These are phyloP conservation scores for Tanytarsus gracilentus DNA, from an alignment of 2,888 invertebrate genomes.

Conservation along the genomic window DNA sequence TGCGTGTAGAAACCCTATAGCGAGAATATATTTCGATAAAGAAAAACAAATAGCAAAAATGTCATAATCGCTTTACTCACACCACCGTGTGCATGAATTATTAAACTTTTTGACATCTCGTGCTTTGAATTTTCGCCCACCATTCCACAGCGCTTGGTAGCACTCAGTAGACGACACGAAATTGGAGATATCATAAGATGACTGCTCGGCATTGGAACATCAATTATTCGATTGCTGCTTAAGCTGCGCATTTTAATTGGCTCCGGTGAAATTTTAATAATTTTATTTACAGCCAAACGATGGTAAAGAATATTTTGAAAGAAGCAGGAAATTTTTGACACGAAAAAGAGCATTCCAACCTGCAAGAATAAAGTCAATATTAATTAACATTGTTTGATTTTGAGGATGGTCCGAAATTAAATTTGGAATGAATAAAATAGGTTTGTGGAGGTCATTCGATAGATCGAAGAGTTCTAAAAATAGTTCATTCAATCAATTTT, in stretches of 20 bases:
- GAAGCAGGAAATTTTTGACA: conserved; percentile 67
- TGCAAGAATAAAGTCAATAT: neutral
- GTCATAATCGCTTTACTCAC: conserved; percentile 49
- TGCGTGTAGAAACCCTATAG: conserved; percentile 94
- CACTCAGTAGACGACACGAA: conserved; percentile 73
- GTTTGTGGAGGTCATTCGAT: too few relatives aligned
- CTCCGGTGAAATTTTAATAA: conserved; percentile 75
- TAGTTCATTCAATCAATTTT: too few relatives aligned
- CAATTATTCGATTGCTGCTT: conserved; percentile 49
- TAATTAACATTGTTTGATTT: neutral
- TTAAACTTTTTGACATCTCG: conserved; percentile 50
- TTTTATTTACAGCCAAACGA: conserved; percentile 72
- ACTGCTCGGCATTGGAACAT: conserved; percentile 73
- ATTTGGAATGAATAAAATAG: too few relatives aligned
- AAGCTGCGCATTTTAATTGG: conserved; percentile 51
- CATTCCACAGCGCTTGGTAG: conserved; percentile 71
- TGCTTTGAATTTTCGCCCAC: conserved; percentile 36
- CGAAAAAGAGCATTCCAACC: conserved; percentile 34
- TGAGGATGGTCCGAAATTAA: neutral
- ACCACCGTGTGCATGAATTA: conserved; percentile 96
- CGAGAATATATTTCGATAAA: too few relatives aligned
- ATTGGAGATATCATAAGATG: conserved; percentile 77
- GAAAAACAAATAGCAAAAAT: neutral
- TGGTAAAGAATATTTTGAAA: conserved; percentile 74
- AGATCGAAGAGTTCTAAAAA: too few relatives aligned